Percentiles rank a stretch among this genome's conserved stretches.
phyloP scores from a whole-genome alignment of 1,140 invertebrate genomes.

The Tachypleus tridentatus region DNA sequence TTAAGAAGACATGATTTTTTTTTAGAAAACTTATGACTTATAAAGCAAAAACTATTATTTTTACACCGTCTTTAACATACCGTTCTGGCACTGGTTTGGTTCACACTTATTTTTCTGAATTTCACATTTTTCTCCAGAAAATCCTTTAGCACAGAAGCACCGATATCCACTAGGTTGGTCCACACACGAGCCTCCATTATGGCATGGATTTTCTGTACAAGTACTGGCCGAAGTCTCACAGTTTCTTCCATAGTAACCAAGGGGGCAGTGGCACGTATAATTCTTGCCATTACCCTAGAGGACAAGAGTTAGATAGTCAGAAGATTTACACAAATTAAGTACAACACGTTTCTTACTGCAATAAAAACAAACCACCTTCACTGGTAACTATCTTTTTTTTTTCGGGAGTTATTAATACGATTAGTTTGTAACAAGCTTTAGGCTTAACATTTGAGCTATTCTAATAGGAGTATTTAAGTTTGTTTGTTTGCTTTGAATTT shows the following conservation, averaged over 20 bases:
- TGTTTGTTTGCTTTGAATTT: too few species aligned
- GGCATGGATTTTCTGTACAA: slow-evolving; percentile 67
- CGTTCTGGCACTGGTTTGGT: slow-evolving; percentile 70
- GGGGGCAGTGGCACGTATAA: slow-evolving; percentile 36
- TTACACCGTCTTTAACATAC: slow-evolving; percentile 28
- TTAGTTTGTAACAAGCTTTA: too few species aligned
- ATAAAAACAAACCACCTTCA: too few species aligned
- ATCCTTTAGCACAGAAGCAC: slow-evolving; percentile 66
- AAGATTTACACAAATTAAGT: too few species aligned
- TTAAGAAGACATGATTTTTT: too few species aligned
- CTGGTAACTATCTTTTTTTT: too few species aligned
- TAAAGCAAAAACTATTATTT: too few species aligned
- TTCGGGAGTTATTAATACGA: too few species aligned
- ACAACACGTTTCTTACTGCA: too few species aligned
- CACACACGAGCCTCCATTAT: slow-evolving; percentile 65
- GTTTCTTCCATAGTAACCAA: slow-evolving; percentile 50
- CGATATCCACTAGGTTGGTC: slow-evolving; percentile 39
- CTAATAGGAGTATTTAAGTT: too few species aligned
- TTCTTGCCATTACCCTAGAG: slow-evolving; percentile 19
- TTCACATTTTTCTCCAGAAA: slow-evolving; percentile 64
- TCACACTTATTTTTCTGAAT: slow-evolving; percentile 63
- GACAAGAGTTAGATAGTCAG: neutral
- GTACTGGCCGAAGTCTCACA: slow-evolving; percentile 64
- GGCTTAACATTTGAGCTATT: too few species aligned
- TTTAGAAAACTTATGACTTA: too few species aligned